Evolutionary conservation across 2,113 vertebrate genomes (phyloP).

Genomic region (Hylia prasina): DNA sequence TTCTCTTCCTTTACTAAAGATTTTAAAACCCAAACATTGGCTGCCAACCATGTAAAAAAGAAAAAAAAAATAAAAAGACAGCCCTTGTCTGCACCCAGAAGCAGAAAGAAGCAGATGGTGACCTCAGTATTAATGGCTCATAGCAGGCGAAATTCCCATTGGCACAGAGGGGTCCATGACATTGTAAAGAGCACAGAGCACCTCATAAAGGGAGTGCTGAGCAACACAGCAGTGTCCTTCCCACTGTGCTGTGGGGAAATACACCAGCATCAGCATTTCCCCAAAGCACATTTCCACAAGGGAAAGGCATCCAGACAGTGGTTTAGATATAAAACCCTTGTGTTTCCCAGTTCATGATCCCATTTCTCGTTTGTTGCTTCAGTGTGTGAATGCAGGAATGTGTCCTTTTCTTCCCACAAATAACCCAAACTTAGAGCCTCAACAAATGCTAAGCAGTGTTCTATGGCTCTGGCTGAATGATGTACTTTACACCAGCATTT

Average conservation of each 20-base stretch:
- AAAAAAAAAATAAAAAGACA: background rate
- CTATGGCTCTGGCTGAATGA: background rate
- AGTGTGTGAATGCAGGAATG: background rate
- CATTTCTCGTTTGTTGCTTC: background rate
- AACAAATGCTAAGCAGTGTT: background rate
- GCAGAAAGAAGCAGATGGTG: slow-evolving; percentile 27
- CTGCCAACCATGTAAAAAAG: background rate
- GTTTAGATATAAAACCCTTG: background rate
- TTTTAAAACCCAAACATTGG: background rate
- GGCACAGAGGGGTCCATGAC: background rate
- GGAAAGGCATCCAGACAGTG: background rate
- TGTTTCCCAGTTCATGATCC: background rate
- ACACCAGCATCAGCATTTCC: background rate
- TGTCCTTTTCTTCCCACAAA: background rate
- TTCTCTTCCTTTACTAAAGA: background rate
- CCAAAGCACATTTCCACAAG: background rate
- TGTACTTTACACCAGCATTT: background rate
- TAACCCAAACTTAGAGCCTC: background rate
- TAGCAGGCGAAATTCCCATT: background rate
- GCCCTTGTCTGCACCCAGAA: background rate
- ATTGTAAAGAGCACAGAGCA: background rate
- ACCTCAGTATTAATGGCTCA: slow-evolving; percentile 24
- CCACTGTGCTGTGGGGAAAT: background rate
- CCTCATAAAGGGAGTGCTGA: background rate
- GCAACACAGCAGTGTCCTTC: background rate